Base-by-base conservation (phyloP, 2,888 invertebrate genomes). In the Ceriagrion tenellum region DNA sequence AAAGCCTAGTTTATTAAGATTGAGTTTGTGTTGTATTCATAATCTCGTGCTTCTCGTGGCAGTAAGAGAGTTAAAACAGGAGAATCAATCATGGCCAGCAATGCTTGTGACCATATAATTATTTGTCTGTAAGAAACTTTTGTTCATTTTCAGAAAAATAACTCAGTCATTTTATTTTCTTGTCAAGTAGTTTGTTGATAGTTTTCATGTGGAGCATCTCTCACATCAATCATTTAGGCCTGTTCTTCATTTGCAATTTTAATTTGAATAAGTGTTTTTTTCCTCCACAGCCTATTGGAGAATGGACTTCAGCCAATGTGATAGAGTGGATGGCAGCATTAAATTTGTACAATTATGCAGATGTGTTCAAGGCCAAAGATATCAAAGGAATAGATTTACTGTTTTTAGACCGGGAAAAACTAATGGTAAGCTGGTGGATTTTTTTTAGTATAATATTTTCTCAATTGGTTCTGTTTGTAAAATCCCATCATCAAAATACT, bases 321-420 rank as follows among this genome's bases (percentile, higher is more conserved):
- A 97, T 98, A 95, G 98, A 98, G 97, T 98, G 98, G 98, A 98
- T 98, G 98, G 98, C 98, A 95, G 98, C 98, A 95, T 97, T 98
- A 95, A 98, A 98, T 97, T 97, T 98, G 95, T 98, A 98, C 97
- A 97, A 98, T 95, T 98, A 98, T 97, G 97, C 98, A 95, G 98
- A 98, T 96, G 97, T 98, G 95, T 98, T 98, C 97, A 97, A 98
- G 96, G 98, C 98, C 96, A 98, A 98, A 96, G 98, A 98, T 96
- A 97, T 98, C 96, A 98, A 98, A 96, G 98, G 98, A 96, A 97
- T 97, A 96, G 98, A 98, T 97, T 97, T 98, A 96, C 97, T 97
- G 96, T 97, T 97, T 96, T 97, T 98, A 96, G 98, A 98, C 96
- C 97, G 97, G 96, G 98, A 98, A 95, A 98, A 98, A 97, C 97